A percentile compares a stretch with the other conserved stretches of the same genome.
Conservation (phyloP, 2,797 vertebrate species). For the Cryptoprocta ferox region DNA sequence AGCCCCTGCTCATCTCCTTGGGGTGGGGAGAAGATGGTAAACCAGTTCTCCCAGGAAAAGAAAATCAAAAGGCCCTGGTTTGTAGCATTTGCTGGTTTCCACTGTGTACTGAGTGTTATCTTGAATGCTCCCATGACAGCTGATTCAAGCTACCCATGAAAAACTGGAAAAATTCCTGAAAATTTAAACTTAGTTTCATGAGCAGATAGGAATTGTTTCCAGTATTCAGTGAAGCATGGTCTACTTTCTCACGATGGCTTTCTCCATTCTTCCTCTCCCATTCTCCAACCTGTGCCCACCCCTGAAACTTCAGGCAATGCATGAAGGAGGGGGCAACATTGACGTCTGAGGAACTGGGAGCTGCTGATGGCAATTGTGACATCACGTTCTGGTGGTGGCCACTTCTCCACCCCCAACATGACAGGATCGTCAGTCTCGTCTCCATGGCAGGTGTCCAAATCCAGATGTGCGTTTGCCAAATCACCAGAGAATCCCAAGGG, state of each 20-base stretch:
- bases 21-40: neutral
- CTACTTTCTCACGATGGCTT: neutral
- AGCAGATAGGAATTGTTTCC: neutral
- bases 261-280: neutral
- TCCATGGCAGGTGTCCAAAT: neutral
- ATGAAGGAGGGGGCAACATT: neutral
- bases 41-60: neutral
- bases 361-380: neutral
- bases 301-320: neutral
- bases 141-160: slow-evolving; percentile 5
- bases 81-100: neutral
- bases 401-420: neutral
- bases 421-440: too few relatives aligned
- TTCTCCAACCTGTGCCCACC: neutral
- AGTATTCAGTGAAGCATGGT: neutral
- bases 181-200: neutral
- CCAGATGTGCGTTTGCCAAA: neutral
- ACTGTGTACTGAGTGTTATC: neutral
- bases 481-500: neutral
- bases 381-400: neutral
- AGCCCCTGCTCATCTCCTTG: neutral
- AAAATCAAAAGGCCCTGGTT: neutral
- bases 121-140: neutral
- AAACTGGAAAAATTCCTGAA: neutral
- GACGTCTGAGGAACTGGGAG: neutral